Evolutionary conservation across 1,140 invertebrate species (phyloP), one percentile per base, ranked within the genome.

Genomic region (Tigriopus japonicus): DNA sequence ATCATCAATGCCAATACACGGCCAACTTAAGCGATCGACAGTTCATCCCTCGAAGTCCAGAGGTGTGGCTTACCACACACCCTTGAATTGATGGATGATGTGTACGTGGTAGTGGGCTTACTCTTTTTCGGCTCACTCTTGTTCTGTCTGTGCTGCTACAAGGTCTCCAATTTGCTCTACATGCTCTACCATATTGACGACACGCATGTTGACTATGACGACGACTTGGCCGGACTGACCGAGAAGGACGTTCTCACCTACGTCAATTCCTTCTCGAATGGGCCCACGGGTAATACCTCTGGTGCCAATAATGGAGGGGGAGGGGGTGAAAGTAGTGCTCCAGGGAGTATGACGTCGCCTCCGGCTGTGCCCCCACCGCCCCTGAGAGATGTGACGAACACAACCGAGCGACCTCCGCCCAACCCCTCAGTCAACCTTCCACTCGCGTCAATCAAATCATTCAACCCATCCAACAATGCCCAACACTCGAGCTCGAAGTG

Each of bases 91-190:
- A 58, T 58, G 55, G 55, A 58, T 58, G 55, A 58, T 58, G 55
- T 58, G 21, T 58, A 41, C 28, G n/a, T 58, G 42, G 42, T 58
- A 14, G 15, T 58, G 35, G 55, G 55, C 41, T 42, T 58, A 58
- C 40, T 58, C 23, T 41, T 58, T 14, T 58, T 58, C 17, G 55
- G 55, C 15, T 41, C 28, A 15, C 41, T 58, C 2, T 23, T 58
- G 13, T 58, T 58, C 40, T 58, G 55, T 41, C 55, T 58, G n/a
- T 58, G 55, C 28, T 58, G 55, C 55, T 58, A 58, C 55, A 58
- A 58, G 42, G 55, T 58, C 2, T 41, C 55, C 21, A 58, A 58
- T 19, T 41, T 58, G 12, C 40, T 58, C 15, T 58, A 58, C 21
- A 58, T 58, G 55, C 55, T 58, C 14, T 58, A 58, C 17, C 55